Base-by-base conservation (phyloP, 2,113 vertebrate genomes). In the Melanostigma gelatinosum region DNA sequence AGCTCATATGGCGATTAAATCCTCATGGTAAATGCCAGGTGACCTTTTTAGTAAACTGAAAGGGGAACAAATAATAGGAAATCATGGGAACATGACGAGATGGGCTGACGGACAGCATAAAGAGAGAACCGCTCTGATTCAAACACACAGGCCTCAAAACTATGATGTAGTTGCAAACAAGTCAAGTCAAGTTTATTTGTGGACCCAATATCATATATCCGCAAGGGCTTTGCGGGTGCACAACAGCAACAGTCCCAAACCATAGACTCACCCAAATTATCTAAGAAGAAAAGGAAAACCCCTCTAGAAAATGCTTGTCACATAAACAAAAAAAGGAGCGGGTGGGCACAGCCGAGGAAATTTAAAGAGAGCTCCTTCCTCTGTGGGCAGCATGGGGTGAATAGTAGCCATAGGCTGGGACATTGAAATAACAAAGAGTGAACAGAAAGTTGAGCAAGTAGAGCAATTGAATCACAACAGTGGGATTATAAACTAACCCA, bases 1-100 rank as follows among this genome's bases (percentile, higher is more conserved):
- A 91, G 90, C 90, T 94, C 91, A 93, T 89, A 87, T 80, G 82
- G 80, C 73, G 83, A 93, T 94, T 92, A 92, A 94, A 94, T 94
- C 91, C 92, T 90, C 86, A 93, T 94, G 93, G 83, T 83, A 91
- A 90, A 88, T 91, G 88, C 88, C 88, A 93, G 88, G 85, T 94
- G 93, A 94, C 91, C 88, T 93, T 92, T 92, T 77, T 82, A 80
- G 86, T 64, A 81, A 85, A 88, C 84, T 83, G 77, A 84, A 71
- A 88, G 55, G 74, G 82, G 79, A 87, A 89, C 85, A 90, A 90
- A 89, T 90, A 83, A 90, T 84, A 91, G 70, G 81, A 92, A 89
- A 90, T 87, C 84, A 85, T 48, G 29, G 78, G 74, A 88, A 91
- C 60, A 77, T 62, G 79, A 87, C n/a, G 57, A 82, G 77, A 84